A percentile compares a stretch with the other conserved stretches of the same genome.
Evolutionary conservation across 2,797 vertebrate genomes (phyloP).

Genomic region (Coregonus suidteri): DNA sequence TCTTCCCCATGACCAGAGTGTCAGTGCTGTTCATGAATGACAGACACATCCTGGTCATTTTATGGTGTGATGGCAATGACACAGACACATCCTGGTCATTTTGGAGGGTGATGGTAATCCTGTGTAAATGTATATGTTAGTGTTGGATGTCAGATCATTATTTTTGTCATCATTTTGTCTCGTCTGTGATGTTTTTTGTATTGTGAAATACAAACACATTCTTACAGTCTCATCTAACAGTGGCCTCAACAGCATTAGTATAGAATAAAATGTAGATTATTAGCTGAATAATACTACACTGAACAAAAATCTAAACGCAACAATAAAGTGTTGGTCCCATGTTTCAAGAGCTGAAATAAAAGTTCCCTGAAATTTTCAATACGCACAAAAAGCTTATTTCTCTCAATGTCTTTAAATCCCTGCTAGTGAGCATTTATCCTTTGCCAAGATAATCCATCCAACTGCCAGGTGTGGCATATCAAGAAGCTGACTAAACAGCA

Average conservation of each 20-base stretch:
- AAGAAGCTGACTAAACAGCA: too few relatives aligned
- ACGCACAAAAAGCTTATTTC: too few relatives aligned
- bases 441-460: too few relatives aligned
- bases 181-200: slow-evolving; percentile 50
- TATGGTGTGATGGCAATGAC: background rate
- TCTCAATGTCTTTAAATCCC: too few relatives aligned
- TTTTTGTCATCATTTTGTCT: slow-evolving; percentile 46
- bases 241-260: slow-evolving; percentile 1
- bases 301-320: too few relatives aligned
- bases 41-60: slow-evolving; percentile 13
- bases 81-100: slow-evolving; percentile 11
- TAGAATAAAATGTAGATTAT: slow-evolving; percentile 17
- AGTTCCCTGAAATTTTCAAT: too few relatives aligned
- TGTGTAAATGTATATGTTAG: slow-evolving; percentile 15
- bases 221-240: slow-evolving; percentile 33
- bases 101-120: slow-evolving; percentile 22
- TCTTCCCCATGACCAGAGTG: background rate
- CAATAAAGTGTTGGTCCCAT: too few relatives aligned
- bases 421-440: too few relatives aligned
- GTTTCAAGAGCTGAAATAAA: too few relatives aligned
- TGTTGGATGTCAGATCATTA: slow-evolving; percentile 31
- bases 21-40: background rate
- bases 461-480: too few relatives aligned
- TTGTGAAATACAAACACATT: slow-evolving; percentile 40
- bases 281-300: too few relatives aligned